These are phyloP conservation scores for Leptoteleia sp. DNA, from an alignment of 1,140 invertebrate genomes.

Conservation along the genomic window DNA sequence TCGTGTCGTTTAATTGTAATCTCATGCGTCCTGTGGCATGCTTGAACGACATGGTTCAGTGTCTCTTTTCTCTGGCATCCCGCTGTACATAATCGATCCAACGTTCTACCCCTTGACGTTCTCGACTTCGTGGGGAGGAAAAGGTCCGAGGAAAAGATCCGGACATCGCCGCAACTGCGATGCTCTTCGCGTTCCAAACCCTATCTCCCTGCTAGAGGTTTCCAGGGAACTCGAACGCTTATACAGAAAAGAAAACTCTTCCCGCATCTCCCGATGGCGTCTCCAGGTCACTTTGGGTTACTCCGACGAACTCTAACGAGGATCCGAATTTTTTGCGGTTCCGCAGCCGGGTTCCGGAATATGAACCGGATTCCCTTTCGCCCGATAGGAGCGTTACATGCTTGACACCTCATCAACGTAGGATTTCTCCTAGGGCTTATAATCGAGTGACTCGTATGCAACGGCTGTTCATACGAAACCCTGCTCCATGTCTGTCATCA, in stretches of 20 bases:
- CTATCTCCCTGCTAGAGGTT: conserved; percentile 87
- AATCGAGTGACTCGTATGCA: conserved; percentile 94
- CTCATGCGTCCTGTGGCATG: too few species aligned
- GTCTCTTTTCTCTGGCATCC: too few species aligned
- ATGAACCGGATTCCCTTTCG: conserved; percentile 86
- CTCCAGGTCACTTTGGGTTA: conserved; percentile 86
- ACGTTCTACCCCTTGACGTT: too few species aligned
- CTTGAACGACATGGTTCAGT: too few species aligned
- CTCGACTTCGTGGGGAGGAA: too few species aligned
- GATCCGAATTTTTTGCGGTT: conserved; percentile 85
- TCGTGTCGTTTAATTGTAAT: too few species aligned
- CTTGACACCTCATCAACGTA: conserved; percentile 73
- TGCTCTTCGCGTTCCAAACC: conserved; percentile 87
- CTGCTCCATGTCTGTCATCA: conserved; percentile 94
- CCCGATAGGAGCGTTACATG: conserved; percentile 80
- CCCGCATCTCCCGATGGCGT: conserved; percentile 87
- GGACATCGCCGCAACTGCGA: conserved; percentile 86
- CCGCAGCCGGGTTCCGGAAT: conserved; percentile 88
- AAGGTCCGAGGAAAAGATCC: conserved; percentile 86
- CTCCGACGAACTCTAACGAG: conserved; percentile 83
- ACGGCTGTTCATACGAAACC: conserved; percentile 95
- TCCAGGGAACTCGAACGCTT: conserved; percentile 87
- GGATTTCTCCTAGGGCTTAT: conserved; percentile 86
- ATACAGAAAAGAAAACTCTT: conserved; percentile 92
- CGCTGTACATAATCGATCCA: too few species aligned